Evolutionary conservation across 2,888 invertebrate genomes (phyloP), one percentile per base, ranked within the genome.

Genomic region (Microdon myrmicae): DNA sequence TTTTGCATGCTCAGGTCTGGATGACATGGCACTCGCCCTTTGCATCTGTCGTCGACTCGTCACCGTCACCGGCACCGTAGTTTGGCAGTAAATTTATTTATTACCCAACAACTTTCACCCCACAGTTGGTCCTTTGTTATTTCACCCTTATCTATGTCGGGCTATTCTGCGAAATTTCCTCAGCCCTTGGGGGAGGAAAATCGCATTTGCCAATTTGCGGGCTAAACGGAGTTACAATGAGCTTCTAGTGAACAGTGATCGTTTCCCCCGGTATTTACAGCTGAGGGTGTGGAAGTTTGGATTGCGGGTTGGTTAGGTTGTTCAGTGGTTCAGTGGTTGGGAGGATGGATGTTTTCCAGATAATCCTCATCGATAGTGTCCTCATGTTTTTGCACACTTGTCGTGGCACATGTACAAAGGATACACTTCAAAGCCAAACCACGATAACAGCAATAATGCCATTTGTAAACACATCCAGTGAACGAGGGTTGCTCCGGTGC

Each of bases 41-140:
- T 45, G 35, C 35, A 31, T 49, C 38, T 29, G 53, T 64, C 58
- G 64, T 58, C 58, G 51, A 64, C 43, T 58, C 53, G 58, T 53
- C 58, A 53, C 32, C 58, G 20, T 31, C 31, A 51, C 41, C n/a
- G n/a, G n/a, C n/a, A n/a, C n/a, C n/a, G n/a, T n/a, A n/a, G n/a
- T 51, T 58, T 64, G 51, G 41, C 58, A n/a, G n/a, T n/a, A 64
- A 64, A 64, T 64, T 64, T 64, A 64, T 64, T 64, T 64, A 64
- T 64, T 64, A 64, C 64, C 64, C 64, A 64, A 64, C n/a, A n/a
- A n/a, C n/a, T n/a, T n/a, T n/a, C n/a, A n/a, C n/a, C n/a, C n/a
- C n/a, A n/a, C n/a, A n/a, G n/a, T n/a, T n/a, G n/a, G n/a, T n/a
- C n/a, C n/a, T n/a, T n/a, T n/a, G n/a, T n/a, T n/a, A n/a, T n/a